Evolutionary conservation across 2,113 vertebrate species (phyloP).

Genomic region (Hucho hucho): DNA sequence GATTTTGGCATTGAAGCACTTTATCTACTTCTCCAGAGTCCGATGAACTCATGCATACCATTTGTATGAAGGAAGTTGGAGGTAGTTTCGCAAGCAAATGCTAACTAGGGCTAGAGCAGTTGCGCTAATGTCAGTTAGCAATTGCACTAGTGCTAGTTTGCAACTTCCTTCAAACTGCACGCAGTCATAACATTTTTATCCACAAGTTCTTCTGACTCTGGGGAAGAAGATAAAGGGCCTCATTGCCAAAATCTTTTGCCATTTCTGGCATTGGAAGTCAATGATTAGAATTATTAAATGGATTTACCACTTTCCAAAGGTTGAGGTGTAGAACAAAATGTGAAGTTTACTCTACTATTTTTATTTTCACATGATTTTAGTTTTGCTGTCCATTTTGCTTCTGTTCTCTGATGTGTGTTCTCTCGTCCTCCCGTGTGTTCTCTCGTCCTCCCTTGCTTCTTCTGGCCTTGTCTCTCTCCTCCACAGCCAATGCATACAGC

Average conservation of each 20-base stretch:
- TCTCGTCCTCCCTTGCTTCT: conserved; percentile 57
- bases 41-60: too few species aligned
- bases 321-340: not conserved
- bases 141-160: too few species aligned
- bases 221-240: too few species aligned
- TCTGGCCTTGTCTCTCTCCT: conserved; percentile 74
- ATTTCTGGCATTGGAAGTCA: conserved; percentile 16
- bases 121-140: too few species aligned
- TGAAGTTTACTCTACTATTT: not conserved
- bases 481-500: conserved; percentile 98
- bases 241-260: not conserved
- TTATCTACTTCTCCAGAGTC: too few species aligned
- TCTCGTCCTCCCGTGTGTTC: conserved; percentile 56
- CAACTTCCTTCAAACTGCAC: too few species aligned
- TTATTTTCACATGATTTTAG: not conserved
- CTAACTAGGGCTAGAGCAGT: too few species aligned
- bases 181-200: too few species aligned
- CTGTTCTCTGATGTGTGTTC: conserved; percentile 79
- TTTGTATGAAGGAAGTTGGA: too few species aligned
- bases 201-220: too few species aligned
- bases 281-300: not conserved
- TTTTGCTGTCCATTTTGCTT: conserved; percentile 53
- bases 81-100: too few species aligned
- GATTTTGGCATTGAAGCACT: too few species aligned
- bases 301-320: not conserved